phyloP scores from a whole-genome alignment of 2,113 vertebrate species.

The Hypanus sabinus region DNA sequence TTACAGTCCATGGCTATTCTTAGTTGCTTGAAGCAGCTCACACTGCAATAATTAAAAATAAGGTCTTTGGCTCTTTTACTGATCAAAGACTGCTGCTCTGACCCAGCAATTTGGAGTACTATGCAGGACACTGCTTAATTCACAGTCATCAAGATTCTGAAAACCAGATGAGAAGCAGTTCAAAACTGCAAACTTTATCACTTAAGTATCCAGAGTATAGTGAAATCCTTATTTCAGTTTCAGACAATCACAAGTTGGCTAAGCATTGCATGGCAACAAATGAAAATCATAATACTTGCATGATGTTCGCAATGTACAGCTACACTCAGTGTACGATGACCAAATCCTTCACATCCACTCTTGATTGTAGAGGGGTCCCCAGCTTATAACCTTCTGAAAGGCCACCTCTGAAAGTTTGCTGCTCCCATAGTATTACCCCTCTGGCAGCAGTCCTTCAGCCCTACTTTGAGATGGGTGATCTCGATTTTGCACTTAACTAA shows the following conservation, averaged over 20 bases:
- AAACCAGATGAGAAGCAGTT: not conserved
- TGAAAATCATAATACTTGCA: too few species aligned
- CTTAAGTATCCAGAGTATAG: not conserved
- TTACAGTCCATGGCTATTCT: not conserved
- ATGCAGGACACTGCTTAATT: not conserved
- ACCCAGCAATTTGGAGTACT: not conserved
- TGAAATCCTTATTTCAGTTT: not conserved
- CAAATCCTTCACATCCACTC: too few species aligned
- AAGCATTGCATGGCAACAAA: not conserved
- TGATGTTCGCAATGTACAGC: too few species aligned
- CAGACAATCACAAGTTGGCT: not conserved
- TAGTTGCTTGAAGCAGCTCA: constrained; percentile 27
- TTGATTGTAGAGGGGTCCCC: too few species aligned
- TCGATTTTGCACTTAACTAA: too few species aligned
- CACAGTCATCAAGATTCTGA: not conserved
- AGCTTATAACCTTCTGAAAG: too few species aligned
- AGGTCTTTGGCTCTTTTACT: not conserved
- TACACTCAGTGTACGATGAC: too few species aligned
- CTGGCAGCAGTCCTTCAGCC: not conserved
- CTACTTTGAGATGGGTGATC: too few species aligned
- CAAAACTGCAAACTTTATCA: not conserved
- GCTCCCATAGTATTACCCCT: not conserved
- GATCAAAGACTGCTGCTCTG: not conserved
- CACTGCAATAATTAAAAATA: not conserved
- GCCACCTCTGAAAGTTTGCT: too few species aligned